Conservation (phyloP, 2,888 invertebrate species). For the Pristionchus mayeri region DNA sequence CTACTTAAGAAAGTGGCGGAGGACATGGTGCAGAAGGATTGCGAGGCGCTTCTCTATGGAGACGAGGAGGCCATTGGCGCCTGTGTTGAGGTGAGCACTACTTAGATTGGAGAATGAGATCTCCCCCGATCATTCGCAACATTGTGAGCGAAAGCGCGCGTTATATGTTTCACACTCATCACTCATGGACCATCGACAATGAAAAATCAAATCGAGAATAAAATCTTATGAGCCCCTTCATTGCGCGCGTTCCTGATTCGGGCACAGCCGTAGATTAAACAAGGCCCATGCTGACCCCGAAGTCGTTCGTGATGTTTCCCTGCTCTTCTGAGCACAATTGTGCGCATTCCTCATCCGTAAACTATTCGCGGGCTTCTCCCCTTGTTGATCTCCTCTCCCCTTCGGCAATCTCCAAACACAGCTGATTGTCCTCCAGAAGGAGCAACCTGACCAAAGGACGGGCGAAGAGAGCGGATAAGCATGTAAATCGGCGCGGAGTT, state of each 20-base stretch:
- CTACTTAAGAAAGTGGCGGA: conserved; percentile 44
- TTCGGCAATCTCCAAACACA: conserved; percentile 28
- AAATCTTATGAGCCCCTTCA: too few relatives aligned
- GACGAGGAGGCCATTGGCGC: conserved; percentile 48
- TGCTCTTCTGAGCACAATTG: conserved; percentile 14
- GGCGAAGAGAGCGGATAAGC: neutral
- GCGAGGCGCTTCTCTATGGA: conserved; percentile 49
- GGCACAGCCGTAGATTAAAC: too few relatives aligned
- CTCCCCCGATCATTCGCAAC: too few relatives aligned
- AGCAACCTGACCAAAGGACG: neutral
- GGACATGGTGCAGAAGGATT: conserved; percentile 50
- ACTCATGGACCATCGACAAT: too few relatives aligned
- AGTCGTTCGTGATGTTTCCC: neutral
- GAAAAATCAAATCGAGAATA: too few relatives aligned
- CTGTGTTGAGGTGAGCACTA: conserved; percentile 47
- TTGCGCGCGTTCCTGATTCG: too few relatives aligned
- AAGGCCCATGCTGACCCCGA: neutral
- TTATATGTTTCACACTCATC: too few relatives aligned
- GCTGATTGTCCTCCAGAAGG: neutral
- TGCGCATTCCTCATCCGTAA: conserved; percentile 29
- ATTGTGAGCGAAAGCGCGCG: too few relatives aligned
- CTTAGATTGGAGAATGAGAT: too few relatives aligned
- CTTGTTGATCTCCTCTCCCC: neutral
- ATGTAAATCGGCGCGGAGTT: conserved; percentile 12
- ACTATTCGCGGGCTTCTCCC: neutral